Evolutionary conservation across 1,140 invertebrate species (phyloP).

Genomic region (Heliconius himera): DNA sequence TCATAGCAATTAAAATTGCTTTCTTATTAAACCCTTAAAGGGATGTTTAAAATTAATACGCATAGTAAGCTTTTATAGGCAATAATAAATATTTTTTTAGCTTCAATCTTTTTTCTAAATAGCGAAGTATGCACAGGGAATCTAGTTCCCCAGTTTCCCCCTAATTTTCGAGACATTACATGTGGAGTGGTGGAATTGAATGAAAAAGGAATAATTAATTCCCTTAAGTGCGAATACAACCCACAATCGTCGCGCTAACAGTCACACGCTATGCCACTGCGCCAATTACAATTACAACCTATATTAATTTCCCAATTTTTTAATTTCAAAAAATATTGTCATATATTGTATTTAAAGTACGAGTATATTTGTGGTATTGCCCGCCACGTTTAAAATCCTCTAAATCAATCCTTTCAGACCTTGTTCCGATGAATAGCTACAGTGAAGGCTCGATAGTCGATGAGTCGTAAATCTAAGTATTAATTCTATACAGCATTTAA

Average conservation of each 20-base stretch:
- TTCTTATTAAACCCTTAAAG: too few species aligned
- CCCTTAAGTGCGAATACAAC: too few species aligned
- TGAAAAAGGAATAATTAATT: too few species aligned
- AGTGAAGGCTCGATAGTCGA: constrained; percentile 25
- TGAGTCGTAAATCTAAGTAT: constrained; percentile 28
- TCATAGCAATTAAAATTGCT: neutral
- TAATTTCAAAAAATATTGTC: neutral
- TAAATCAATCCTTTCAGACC: neutral
- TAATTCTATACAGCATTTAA: constrained; percentile 36
- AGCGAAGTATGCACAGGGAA: too few species aligned
- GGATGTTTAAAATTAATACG: neutral
- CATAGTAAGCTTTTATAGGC: neutral
- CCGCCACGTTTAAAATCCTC: neutral
- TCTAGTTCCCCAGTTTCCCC: too few species aligned
- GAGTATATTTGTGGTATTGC: neutral
- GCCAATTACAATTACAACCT: too few species aligned
- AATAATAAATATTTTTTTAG: neutral
- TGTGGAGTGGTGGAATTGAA: too few species aligned
- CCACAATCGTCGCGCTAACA: too few species aligned
- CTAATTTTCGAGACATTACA: too few species aligned
- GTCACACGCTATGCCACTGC: too few species aligned
- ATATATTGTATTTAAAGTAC: neutral
- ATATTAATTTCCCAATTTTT: too few species aligned
- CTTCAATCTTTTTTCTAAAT: too few species aligned
- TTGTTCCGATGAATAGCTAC: constrained; percentile 11